A percentile compares a stretch with the other conserved stretches of the same genome.
Evolutionary conservation across 2,113 vertebrate genomes (phyloP).

Genomic region (Dendropsophus ebraccatus): DNA sequence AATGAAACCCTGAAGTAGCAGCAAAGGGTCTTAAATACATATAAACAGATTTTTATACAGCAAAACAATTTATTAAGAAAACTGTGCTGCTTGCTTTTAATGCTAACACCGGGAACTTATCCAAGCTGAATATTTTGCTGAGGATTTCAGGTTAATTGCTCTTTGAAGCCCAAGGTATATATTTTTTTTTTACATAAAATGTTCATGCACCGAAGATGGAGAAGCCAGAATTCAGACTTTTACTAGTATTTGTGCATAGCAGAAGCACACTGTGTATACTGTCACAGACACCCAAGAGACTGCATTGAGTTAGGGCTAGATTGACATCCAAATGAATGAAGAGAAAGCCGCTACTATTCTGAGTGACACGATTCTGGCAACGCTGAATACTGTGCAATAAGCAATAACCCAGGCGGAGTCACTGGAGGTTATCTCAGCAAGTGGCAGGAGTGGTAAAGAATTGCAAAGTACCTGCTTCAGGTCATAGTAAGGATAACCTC

Average conservation of each 20-base stretch:
- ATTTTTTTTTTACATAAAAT: background rate
- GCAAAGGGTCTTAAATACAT: background rate
- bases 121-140: background rate
- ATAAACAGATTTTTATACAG: background rate
- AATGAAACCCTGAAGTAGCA: background rate
- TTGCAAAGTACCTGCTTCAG: background rate
- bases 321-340: background rate
- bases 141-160: constrained; percentile 2
- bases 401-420: background rate
- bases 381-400: background rate
- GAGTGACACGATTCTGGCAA: background rate
- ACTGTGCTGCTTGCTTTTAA: background rate
- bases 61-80: background rate
- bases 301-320: background rate
- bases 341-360: constrained; percentile 5
- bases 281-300: background rate
- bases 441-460: background rate
- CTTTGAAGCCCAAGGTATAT: background rate
- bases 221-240: background rate
- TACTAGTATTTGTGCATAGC: background rate
- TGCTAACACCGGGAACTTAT: background rate
- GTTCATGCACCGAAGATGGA: background rate
- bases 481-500: background rate
- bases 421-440: background rate
- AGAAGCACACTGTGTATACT: background rate